A percentile compares a stretch with the other conserved stretches of the same genome.
phyloP scores from a whole-genome alignment of 2,113 vertebrate species.

The Puntigrus tetrazona region DNA sequence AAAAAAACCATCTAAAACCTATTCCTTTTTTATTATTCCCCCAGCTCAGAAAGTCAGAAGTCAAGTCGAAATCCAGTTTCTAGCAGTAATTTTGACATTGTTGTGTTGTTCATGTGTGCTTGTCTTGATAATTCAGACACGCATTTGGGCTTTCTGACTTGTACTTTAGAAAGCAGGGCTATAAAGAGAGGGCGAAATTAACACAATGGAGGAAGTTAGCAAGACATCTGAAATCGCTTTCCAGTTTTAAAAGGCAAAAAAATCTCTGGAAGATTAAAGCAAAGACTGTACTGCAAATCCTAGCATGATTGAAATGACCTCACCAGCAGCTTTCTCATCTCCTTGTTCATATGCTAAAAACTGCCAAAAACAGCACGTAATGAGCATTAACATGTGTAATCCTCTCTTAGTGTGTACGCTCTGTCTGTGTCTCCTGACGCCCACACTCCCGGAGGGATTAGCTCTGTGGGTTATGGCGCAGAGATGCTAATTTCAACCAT shows the following conservation, averaged over 20 bases:
- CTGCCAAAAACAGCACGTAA: conserved; percentile 68
- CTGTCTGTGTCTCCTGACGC: conserved; percentile 64
- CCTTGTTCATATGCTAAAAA: conserved; percentile 79
- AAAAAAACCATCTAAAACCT: no score
- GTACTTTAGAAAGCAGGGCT: neutral
- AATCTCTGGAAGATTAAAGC: neutral
- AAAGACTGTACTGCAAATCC: conserved; percentile 13
- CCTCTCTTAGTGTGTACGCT: conserved; percentile 69
- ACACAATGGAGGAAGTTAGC: neutral
- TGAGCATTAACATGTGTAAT: conserved; percentile 79
- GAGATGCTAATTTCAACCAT: conserved; percentile 56
- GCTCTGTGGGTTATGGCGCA: conserved; percentile 69
- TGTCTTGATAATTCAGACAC: neutral
- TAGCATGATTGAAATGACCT: conserved; percentile 41
- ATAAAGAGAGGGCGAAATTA: neutral
- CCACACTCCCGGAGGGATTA: conserved; percentile 72
- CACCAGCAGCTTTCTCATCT: conserved; percentile 63
- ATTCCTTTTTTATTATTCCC: no score
- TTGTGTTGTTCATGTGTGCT: neutral
- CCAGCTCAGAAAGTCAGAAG: no score
- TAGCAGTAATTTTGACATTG: neutral
- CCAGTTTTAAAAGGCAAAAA: no score
- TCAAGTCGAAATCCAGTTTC: no score
- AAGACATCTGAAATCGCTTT: conserved; percentile 5
- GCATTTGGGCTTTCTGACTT: neutral